Evolutionary conservation across 1,140 invertebrate species (phyloP), one percentile per base, ranked within the genome.

Genomic region (Lucilia cuprina): DNA sequence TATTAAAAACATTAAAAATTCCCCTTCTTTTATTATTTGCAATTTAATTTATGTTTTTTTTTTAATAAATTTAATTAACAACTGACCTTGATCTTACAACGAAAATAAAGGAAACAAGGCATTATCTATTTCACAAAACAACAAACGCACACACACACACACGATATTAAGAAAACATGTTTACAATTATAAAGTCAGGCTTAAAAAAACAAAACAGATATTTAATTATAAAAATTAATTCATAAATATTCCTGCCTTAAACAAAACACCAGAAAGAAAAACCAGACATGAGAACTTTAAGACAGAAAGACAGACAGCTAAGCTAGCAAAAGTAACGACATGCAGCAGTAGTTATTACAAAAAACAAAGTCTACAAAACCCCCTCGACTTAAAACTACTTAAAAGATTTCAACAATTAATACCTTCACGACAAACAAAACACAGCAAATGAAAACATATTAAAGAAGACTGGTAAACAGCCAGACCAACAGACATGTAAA

Each of bases 31-130:
- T 70, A 19, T 70, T 60, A 14, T 60, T 17, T 60, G 13, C 13
- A 17, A 41, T 60, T 60, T 14, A 17, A 60, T 60, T 60, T 60
- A n/a, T 60, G 55, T n/a, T 60, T 60, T 30, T 60, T 30, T 70
- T 70, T 25, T 8, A 70, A 70, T 80, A 80, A 80, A 80, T 80
- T 80, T 80, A 80, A 80, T 80, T 50, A 80, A 19, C n/a, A 80
- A 49, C 77, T 50, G 77, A 49, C 77, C 77, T 80, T 80, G 77
- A 80, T 80, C 77, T 49, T 19, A 14, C n/a, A 80, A 41, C 41
- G 0, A 0, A 41, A 41, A 41, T 41, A 47, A 80, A 78, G 10
- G 34, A 47, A 41, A 14, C 77, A 77, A 77, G 10, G 14, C 19
- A 77, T 55, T 70, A 70, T 25, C 65, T 70, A 70, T 70, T 7